These are phyloP conservation scores for Idaea biselata DNA, from an alignment of 2,888 invertebrate genomes.

Conservation along the genomic window DNA sequence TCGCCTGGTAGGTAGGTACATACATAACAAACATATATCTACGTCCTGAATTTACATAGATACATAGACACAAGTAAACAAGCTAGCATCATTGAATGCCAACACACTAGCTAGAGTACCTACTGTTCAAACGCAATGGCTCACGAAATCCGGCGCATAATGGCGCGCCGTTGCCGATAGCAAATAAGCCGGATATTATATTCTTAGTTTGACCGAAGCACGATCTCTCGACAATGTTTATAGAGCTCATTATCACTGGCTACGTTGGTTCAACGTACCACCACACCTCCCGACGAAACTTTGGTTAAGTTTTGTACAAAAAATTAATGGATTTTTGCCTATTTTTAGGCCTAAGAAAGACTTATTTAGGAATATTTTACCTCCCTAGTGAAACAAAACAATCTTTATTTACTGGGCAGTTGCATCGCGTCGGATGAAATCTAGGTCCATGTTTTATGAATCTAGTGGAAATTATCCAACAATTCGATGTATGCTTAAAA, in stretches of 20 bases:
- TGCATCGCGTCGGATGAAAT: too few species aligned
- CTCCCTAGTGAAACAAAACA: too few species aligned
- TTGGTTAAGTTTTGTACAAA: not conserved
- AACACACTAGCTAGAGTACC: conserved; percentile 15
- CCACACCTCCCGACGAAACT: conserved; percentile 31
- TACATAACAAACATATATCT: not conserved
- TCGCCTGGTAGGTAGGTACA: not conserved
- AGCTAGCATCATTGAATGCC: conserved; percentile 14
- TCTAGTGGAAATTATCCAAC: too few species aligned
- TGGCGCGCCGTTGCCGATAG: conserved; percentile 42
- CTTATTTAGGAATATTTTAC: too few species aligned
- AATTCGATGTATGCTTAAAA: too few species aligned
- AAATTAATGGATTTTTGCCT: not conserved
- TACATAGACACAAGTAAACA: conserved; percentile 9
- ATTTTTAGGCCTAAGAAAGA: not conserved
- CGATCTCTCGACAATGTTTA: conserved; percentile 69
- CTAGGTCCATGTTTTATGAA: too few species aligned
- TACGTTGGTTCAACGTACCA: conserved; percentile 69
- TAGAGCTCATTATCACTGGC: conserved; percentile 61
- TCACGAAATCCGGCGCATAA: conserved; percentile 51
- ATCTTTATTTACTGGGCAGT: too few species aligned
- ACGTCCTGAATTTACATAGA: conserved; percentile 2
- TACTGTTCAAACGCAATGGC: conserved; percentile 49
- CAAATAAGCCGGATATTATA: conserved; percentile 70
- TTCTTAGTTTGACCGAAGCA: conserved; percentile 64